A percentile compares a stretch with the other conserved stretches of the same genome.
Conservation (phyloP, 1,140 invertebrate species). For the Tetramorium simillimum region DNA sequence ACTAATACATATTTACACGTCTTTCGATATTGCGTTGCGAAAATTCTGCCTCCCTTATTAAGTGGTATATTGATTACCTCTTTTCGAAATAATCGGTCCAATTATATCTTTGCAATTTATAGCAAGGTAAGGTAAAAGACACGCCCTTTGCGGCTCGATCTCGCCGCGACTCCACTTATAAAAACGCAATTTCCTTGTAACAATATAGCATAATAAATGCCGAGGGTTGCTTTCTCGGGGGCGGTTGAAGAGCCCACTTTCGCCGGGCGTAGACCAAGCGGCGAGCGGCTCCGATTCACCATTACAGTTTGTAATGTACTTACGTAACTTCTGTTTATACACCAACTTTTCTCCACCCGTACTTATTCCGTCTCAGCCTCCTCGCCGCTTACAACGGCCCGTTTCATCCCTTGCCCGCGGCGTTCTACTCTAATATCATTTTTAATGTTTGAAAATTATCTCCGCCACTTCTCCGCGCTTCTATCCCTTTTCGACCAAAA, state of each 20-base stretch:
- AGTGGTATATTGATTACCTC: not conserved
- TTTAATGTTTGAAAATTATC: constrained; percentile 85
- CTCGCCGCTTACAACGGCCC: constrained; percentile 57
- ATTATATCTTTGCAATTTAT: constrained; percentile 47
- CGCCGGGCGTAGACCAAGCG: constrained; percentile 69
- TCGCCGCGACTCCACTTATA: constrained; percentile 76
- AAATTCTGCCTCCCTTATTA: not conserved
- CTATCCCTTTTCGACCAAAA: constrained; percentile 33
- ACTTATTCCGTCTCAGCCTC: constrained; percentile 51
- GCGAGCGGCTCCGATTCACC: constrained; percentile 81
- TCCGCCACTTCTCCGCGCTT: constrained; percentile 65
- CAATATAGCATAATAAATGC: constrained; percentile 85
- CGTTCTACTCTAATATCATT: constrained; percentile 82
- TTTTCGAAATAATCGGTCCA: constrained; percentile 29
- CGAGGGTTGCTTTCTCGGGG: constrained; percentile 73
- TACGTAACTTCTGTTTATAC: constrained; percentile 86
- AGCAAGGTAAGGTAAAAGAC: constrained; percentile 47
- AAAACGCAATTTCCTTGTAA: constrained; percentile 85
- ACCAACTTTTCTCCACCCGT: constrained; percentile 81
- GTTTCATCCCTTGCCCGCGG: constrained; percentile 80
- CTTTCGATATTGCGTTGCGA: not conserved
- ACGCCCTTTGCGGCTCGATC: constrained; percentile 55
- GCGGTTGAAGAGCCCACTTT: constrained; percentile 76
- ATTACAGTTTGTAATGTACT: constrained; percentile 86
- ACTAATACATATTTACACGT: not conserved